phyloP scores from a whole-genome alignment of 2,113 vertebrate genomes.

The Redunca redunca region DNA sequence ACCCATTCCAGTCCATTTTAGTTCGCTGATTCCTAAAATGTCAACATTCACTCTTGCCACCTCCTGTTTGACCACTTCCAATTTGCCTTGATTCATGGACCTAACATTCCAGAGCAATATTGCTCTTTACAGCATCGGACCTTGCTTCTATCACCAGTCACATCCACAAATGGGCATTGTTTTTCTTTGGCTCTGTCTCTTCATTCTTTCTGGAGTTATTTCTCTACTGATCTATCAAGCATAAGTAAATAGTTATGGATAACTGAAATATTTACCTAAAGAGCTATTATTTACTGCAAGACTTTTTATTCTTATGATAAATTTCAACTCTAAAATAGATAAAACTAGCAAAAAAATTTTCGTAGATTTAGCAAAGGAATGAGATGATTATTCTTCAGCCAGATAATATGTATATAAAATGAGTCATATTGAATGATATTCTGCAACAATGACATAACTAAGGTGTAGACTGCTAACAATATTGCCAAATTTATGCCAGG shows the following conservation, averaged over 20 bases:
- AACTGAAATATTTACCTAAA: constrained; percentile 14
- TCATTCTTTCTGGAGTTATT: background rate
- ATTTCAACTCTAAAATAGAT: background rate
- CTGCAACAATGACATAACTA: background rate
- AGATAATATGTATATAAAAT: background rate
- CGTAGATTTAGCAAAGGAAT: background rate
- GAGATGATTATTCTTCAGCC: background rate
- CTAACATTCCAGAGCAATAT: too few relatives aligned
- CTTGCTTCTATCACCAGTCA: background rate
- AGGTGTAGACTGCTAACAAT: background rate
- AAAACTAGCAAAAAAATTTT: background rate
- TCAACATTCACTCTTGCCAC: background rate
- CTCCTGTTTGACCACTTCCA: background rate
- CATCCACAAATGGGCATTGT: background rate
- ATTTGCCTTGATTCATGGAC: background rate
- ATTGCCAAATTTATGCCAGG: background rate
- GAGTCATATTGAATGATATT: background rate
- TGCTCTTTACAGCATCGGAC: accelerated
- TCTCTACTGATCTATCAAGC: background rate
- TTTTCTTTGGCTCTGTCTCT: background rate
- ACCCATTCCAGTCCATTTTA: background rate
- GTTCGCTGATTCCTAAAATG: background rate
- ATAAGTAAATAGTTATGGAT: background rate
- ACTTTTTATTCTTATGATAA: background rate
- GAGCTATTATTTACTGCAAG: constrained; percentile 12